Evolutionary conservation across 2,797 vertebrate genomes (phyloP).

Genomic region (Oreochromis grahami): DNA sequence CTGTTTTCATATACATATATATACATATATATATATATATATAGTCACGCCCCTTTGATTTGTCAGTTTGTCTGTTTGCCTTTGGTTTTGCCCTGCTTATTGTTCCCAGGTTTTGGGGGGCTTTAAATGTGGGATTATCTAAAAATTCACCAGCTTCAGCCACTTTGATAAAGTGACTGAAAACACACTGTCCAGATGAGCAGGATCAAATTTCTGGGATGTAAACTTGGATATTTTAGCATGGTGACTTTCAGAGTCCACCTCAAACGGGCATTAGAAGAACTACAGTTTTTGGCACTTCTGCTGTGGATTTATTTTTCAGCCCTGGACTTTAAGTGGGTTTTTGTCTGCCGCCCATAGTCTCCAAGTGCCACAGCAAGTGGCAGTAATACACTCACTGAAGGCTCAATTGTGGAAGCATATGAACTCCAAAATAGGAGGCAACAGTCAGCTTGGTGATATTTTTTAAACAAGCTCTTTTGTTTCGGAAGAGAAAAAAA

Average conservation of each 20-base stretch:
- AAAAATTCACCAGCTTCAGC: no score
- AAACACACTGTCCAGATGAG: no score
- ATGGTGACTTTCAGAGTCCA: not conserved
- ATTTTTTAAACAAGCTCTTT: not conserved
- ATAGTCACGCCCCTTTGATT: no score
- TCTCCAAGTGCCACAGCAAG: not conserved
- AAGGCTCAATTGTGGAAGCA: no score
- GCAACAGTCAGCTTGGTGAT: not conserved
- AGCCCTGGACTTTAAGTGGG: not conserved
- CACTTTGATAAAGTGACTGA: no score
- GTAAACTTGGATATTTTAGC: no score
- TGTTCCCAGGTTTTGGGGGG: no score
- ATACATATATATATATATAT: no score
- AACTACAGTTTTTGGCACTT: not conserved
- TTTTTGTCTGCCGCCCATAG: not conserved
- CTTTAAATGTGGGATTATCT: no score
- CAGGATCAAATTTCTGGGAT: no score
- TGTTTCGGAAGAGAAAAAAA: not conserved
- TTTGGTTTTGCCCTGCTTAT: not conserved
- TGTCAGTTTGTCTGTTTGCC: no score
- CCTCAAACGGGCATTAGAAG: not conserved
- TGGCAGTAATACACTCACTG: not conserved
- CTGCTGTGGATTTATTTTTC: not conserved
- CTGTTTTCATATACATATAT: no score
- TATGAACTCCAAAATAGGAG: not conserved